Conservation (phyloP, 2,797 vertebrate species). For the Manis javanica region DNA sequence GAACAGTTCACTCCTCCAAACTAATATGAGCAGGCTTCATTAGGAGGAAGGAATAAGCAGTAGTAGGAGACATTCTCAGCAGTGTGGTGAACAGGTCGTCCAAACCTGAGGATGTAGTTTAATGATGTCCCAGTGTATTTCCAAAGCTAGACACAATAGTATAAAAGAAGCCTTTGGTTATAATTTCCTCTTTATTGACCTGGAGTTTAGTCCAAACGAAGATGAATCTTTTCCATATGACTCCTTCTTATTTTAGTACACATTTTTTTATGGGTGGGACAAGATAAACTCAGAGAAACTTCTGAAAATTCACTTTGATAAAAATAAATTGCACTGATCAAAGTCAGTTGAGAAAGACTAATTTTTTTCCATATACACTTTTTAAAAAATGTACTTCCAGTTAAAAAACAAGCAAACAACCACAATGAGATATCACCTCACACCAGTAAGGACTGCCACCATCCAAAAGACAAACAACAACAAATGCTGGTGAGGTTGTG, state of each 20-base stretch:
- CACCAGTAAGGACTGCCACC: no score
- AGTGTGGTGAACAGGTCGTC: not conserved
- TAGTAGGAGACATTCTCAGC: not conserved
- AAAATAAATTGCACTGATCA: not conserved
- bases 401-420: not conserved
- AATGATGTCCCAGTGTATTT: not conserved
- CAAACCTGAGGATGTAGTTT: not conserved
- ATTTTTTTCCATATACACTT: not conserved
- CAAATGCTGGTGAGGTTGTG: no score
- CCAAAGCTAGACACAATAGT: not conserved
- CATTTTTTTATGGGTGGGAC: not conserved
- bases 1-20: not conserved
- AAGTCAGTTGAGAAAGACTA: not conserved
- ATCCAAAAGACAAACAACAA: no score
- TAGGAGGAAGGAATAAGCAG: not conserved
- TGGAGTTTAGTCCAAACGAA: not conserved
- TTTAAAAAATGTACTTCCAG: not conserved
- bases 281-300: not conserved
- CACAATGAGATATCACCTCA: no score
- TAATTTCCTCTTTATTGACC: not conserved
- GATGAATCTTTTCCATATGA: not conserved
- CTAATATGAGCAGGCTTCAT: not conserved
- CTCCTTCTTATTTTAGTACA: not conserved
- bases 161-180: not conserved
- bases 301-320: not conserved